A percentile compares a stretch with the other conserved stretches of the same genome.
These are phyloP conservation scores for Zaprionus kolodkinae DNA, from an alignment of 1,140 invertebrate species.

Conservation along the genomic window DNA sequence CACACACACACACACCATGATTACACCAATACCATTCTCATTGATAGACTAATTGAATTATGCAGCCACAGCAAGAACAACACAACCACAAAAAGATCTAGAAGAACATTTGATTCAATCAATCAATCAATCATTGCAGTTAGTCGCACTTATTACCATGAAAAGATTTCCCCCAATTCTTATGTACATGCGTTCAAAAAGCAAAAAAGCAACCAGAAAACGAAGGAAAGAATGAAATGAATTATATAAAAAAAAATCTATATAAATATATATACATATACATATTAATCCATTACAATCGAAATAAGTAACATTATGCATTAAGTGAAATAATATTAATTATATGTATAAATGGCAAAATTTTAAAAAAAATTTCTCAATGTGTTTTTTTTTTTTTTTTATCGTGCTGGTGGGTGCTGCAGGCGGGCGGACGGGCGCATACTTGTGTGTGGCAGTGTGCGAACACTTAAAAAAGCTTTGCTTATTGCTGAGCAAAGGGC, in stretches of 20 bases:
- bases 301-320: constrained; percentile 70
- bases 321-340: constrained; percentile 73
- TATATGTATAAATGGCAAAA: constrained; percentile 83
- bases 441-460: constrained; percentile 11
- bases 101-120: constrained; percentile 19
- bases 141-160: constrained; percentile 6
- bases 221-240: constrained; percentile 10
- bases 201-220: constrained; percentile 13
- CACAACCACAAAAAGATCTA: background rate
- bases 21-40: constrained; percentile 33
- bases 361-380: constrained; percentile 66
- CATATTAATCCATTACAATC: constrained; percentile 64
- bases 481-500: constrained; percentile 61
- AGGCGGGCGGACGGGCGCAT: constrained; percentile 14
- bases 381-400: constrained; percentile 25
- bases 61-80: constrained; percentile 26
- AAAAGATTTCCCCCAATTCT: constrained; percentile 33
- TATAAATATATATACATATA: constrained; percentile 53
- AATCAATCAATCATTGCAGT: constrained; percentile 15
- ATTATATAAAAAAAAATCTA: constrained; percentile 28
- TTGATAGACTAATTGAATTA: constrained; percentile 65
- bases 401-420: too few relatives aligned
- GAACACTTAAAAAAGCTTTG: constrained; percentile 67
- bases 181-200: constrained; percentile 43
- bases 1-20: constrained; percentile 10